phyloP scores from a whole-genome alignment of 2,113 vertebrate genomes.

The Oncorhynchus gorbuscha region DNA sequence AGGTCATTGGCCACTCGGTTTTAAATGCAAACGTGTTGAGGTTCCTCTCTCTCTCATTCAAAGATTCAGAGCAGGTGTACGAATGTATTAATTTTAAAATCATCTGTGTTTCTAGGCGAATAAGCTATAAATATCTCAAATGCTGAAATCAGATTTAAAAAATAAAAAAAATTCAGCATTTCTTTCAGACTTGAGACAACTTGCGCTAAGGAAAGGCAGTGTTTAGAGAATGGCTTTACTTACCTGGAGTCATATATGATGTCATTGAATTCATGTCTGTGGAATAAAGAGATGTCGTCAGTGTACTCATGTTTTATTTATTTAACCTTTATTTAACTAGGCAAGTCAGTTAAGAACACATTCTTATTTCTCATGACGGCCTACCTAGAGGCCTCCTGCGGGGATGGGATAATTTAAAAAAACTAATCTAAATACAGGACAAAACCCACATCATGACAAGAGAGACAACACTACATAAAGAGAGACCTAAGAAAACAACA shows the following conservation, averaged over 20 bases:
- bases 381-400: too few relatives aligned
- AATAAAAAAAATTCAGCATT: too few relatives aligned
- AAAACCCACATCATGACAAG: too few relatives aligned
- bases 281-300: background rate
- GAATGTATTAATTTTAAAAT: too few relatives aligned
- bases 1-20: background rate
- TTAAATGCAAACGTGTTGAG: background rate
- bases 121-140: background rate
- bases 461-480: too few relatives aligned
- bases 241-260: background rate
- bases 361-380: too few relatives aligned
- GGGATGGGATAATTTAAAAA: too few relatives aligned
- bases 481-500: too few relatives aligned
- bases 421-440: too few relatives aligned
- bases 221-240: background rate
- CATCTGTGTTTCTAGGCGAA: background rate
- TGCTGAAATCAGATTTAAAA: background rate
- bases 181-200: background rate
- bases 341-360: too few relatives aligned
- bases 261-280: background rate
- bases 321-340: too few relatives aligned
- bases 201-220: background rate
- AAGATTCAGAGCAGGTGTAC: background rate
- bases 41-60: background rate
- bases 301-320: too few relatives aligned